phyloP scores from a whole-genome alignment of 92 coral and sea anemone genomes.

The Nematostella vectensis region DNA sequence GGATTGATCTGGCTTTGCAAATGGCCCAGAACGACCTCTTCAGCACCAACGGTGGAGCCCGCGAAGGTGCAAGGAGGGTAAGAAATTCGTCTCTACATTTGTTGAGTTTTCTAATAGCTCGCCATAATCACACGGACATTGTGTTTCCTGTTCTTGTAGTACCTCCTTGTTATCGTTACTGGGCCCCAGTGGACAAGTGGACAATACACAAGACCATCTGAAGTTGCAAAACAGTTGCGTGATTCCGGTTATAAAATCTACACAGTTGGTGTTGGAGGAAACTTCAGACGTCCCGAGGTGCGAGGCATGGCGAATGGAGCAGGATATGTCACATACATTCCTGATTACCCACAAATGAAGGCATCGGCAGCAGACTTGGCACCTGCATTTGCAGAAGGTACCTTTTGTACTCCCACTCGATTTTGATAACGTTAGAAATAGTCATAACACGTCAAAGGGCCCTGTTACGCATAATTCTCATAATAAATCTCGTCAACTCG shows the following conservation, averaged over 20 bases:
- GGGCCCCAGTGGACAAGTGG: slow-evolving; percentile 20
- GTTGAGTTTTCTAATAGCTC: not conserved
- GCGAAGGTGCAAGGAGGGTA: slow-evolving; percentile 15
- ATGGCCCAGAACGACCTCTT: slow-evolving; percentile 22
- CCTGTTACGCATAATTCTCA: too few species aligned
- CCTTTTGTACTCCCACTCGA: too few species aligned
- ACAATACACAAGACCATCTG: slow-evolving; percentile 3
- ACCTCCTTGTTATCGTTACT: slow-evolving; percentile 18
- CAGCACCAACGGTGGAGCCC: slow-evolving; percentile 12
- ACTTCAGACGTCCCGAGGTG: slow-evolving; percentile 5
- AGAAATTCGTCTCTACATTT: too few species aligned
- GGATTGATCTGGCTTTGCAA: slow-evolving; percentile 28
- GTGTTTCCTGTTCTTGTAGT: slow-evolving; percentile 5
- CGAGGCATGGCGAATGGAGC: slow-evolving; percentile 6
- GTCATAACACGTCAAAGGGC: too few species aligned
- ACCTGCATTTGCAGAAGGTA: not conserved
- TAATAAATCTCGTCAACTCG: too few species aligned
- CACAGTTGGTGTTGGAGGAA: slow-evolving; percentile 1
- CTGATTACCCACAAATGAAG: not conserved
- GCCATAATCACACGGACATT: not conserved
- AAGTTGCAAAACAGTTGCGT: slow-evolving; percentile 8
- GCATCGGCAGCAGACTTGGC: not conserved
- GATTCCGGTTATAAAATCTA: not conserved
- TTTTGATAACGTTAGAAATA: too few species aligned
- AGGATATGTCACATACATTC: slow-evolving; percentile 3